A percentile compares a stretch with the other conserved stretches of the same genome.
phyloP scores from a whole-genome alignment of 1,140 invertebrate genomes.

The Nephila pilipes region DNA sequence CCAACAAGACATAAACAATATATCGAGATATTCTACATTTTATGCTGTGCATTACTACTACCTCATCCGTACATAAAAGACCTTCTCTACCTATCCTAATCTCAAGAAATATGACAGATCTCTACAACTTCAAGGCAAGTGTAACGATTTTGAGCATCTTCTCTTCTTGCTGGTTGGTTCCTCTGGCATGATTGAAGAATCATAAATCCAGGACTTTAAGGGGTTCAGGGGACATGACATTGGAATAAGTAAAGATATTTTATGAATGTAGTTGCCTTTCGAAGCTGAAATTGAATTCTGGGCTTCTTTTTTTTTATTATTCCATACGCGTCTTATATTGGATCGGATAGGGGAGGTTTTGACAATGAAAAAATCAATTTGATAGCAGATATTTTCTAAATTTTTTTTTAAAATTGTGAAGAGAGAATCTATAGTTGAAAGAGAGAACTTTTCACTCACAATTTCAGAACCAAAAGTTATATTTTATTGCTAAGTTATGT shows the following conservation, averaged over 20 bases:
- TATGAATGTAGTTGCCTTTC: conserved; percentile 27
- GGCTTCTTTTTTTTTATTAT: neutral
- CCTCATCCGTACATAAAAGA: neutral
- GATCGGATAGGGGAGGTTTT: neutral
- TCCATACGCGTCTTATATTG: neutral
- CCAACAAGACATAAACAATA: neutral
- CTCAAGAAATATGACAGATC: neutral
- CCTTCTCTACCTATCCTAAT: neutral
- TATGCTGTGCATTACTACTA: neutral
- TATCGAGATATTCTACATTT: neutral
- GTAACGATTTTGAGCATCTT: neutral
- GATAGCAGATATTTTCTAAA: neutral
- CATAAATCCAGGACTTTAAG: neutral
- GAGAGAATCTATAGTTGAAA: too few relatives aligned
- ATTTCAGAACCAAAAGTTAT: too few relatives aligned
- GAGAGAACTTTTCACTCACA: too few relatives aligned
- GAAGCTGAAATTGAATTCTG: neutral
- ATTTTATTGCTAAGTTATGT: too few relatives aligned
- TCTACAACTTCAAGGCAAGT: neutral
- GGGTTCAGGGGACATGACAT: conserved; percentile 4
- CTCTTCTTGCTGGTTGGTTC: neutral
- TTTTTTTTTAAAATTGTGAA: too few relatives aligned
- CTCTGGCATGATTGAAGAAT: conserved; percentile 5
- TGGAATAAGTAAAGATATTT: neutral
- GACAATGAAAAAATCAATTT: conserved; percentile 14